These are phyloP conservation scores for Cydia splendana DNA, from an alignment of 1,140 invertebrate species.

Conservation along the genomic window DNA sequence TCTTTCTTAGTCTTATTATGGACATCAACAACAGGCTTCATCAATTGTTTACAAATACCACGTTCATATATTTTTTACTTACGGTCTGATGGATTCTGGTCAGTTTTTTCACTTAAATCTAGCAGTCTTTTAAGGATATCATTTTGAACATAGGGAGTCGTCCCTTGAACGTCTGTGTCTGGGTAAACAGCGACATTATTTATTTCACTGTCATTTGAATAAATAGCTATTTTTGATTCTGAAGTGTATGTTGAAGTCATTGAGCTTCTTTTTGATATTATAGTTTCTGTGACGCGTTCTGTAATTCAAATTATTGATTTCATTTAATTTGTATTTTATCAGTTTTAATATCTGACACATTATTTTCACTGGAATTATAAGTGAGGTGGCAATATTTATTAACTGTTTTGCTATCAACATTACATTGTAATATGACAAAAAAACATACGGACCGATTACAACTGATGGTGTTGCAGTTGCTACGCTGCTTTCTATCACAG, in stretches of 20 bases:
- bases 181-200: not conserved
- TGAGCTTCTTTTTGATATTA: not conserved
- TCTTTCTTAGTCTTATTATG: constrained; percentile 1
- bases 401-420: not conserved
- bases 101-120: constrained; percentile 40
- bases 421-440: not conserved
- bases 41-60: not conserved
- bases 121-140: constrained; percentile 11
- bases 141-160: not conserved
- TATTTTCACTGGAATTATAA: not conserved
- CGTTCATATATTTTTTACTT: constrained; percentile 43
- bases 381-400: no score
- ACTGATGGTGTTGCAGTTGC: not conserved
- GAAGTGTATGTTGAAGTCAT: not conserved
- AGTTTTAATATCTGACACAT: not conserved
- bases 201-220: not conserved
- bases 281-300: not conserved
- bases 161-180: not conserved
- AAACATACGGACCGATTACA: not conserved
- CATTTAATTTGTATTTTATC: not conserved
- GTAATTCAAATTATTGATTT: not conserved
- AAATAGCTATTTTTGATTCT: not conserved
- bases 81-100: constrained; percentile 62
- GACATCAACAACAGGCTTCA: not conserved
- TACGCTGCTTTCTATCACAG: not conserved